Percentiles rank a stretch among this genome's conserved stretches.
Evolutionary conservation across 2,797 vertebrate genomes (phyloP).

Genomic region (Anableps anableps): DNA sequence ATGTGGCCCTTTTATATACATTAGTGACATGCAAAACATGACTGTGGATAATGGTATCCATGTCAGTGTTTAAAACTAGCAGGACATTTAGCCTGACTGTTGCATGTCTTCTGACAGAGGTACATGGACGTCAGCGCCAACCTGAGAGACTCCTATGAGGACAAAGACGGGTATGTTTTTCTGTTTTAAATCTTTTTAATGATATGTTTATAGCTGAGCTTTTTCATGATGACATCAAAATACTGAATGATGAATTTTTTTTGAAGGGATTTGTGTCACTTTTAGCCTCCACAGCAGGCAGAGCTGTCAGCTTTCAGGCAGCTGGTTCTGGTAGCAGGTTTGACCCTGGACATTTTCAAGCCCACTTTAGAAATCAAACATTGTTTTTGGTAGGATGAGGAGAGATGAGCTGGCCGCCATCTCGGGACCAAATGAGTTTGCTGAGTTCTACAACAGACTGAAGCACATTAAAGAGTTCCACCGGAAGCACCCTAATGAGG

Average conservation of each 20-base stretch:
- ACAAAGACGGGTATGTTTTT: slow-evolving; percentile 90
- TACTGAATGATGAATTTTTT: not conserved
- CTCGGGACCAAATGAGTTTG: slow-evolving; percentile 97
- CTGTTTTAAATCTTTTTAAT: not conserved
- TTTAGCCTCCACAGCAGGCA: not conserved
- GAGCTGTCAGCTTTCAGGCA: not conserved
- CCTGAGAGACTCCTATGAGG: slow-evolving; percentile 92
- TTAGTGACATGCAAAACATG: no score
- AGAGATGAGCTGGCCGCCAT: slow-evolving; percentile 96
- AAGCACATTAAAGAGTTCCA: slow-evolving; percentile 99
- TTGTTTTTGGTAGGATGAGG: slow-evolving; percentile 81
- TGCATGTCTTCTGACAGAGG: slow-evolving; percentile 77
- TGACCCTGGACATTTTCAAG: not conserved
- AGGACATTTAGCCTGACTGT: not conserved
- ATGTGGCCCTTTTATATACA: no score
- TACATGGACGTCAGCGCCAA: slow-evolving; percentile 97
- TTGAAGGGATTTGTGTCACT: not conserved
- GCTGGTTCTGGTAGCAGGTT: not conserved
- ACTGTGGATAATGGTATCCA: no score
- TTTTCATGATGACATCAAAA: not conserved
- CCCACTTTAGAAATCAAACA: not conserved
- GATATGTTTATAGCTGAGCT: not conserved
- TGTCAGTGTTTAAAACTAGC: no score
- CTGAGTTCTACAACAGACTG: slow-evolving; percentile 96
- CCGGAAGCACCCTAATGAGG: slow-evolving; percentile 97